Evolutionary conservation across 2,888 invertebrate species (phyloP), one percentile per base, ranked within the genome.

Genomic region (Polyommatus icarus): DNA sequence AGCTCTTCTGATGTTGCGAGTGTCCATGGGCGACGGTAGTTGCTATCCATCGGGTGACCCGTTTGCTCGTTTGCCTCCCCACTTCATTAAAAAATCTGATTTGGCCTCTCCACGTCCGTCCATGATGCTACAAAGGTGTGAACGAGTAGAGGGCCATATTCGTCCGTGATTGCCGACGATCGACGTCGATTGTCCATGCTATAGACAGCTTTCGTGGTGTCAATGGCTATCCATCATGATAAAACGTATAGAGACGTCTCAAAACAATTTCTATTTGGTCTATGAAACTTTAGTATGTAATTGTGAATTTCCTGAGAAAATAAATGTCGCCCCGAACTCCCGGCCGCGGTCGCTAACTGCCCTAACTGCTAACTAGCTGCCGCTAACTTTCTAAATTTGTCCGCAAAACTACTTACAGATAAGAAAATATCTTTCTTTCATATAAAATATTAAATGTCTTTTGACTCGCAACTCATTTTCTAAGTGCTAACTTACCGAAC

Each of bases 401-500:
- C 15, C 29, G 29, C 67, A 67, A 67, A 67, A 67, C 67, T 67
- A 67, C 18, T 67, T 67, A 61, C 61, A 67, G 67, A 67, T 67
- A 67, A 67, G 67, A 67, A 67, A 67, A 67, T 67, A 29, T 67
- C 12, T 67, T 67, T 29, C 67, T 29, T 29, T 29, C 1, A 32
- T 1, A 67, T 67, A 29, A 67, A 67, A 67, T 67, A 67, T 29
- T 29, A 67, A 67, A 67, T 67, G 29, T 67, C 29, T 15, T 67
- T 67, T 67, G 29, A 29, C 67, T 67, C 67, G 29, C 12, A 67
- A 67, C 67, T 67, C 4, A 54, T 54, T 18, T 54, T 24, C 10
- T 3, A 29, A 67, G 29, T 12, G 29, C 29, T 67, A 67, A 32
- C 67, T 67, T 15, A 59, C 18, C 15, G 18, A 6, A 32, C 5